Evolutionary conservation across 2,888 invertebrate species (phyloP).

Genomic region (Callosobruchus maculatus): DNA sequence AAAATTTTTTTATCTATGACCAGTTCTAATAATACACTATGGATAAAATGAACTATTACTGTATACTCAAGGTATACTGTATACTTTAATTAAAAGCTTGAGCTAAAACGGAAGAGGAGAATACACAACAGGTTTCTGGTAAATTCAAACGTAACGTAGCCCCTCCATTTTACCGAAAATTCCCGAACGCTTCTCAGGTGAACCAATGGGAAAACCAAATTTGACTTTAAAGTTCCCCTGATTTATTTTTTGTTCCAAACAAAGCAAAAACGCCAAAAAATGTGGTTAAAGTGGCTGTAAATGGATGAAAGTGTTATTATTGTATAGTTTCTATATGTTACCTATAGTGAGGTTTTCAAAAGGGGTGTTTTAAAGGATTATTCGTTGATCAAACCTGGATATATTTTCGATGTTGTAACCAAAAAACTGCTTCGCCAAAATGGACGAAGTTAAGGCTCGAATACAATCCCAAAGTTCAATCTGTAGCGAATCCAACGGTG

Average conservation of each 20-base stretch:
- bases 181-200: slow-evolving; percentile 25
- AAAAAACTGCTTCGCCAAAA: slow-evolving; percentile 43
- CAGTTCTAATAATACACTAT: too few species aligned
- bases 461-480: slow-evolving; percentile 45
- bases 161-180: slow-evolving; percentile 8
- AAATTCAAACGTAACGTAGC: neutral
- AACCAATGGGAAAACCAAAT: slow-evolving; percentile 42
- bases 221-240: slow-evolving; percentile 45
- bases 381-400: neutral
- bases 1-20: too few species aligned
- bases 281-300: slow-evolving; percentile 35
- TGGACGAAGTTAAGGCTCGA: slow-evolving; percentile 48
- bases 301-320: slow-evolving; percentile 10
- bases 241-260: slow-evolving; percentile 42
- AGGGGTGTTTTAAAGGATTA: neutral
- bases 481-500: slow-evolving; percentile 46
- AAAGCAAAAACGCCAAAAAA: slow-evolving; percentile 40
- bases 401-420: slow-evolving; percentile 38
- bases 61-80: neutral
- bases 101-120: neutral
- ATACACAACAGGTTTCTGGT: neutral
- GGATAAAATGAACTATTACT: too few species aligned
- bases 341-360: neutral
- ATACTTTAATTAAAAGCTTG: neutral
- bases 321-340: neutral